Base-by-base conservation (phyloP, 2,113 vertebrate genomes). In the Typhlomys cinereus region DNA sequence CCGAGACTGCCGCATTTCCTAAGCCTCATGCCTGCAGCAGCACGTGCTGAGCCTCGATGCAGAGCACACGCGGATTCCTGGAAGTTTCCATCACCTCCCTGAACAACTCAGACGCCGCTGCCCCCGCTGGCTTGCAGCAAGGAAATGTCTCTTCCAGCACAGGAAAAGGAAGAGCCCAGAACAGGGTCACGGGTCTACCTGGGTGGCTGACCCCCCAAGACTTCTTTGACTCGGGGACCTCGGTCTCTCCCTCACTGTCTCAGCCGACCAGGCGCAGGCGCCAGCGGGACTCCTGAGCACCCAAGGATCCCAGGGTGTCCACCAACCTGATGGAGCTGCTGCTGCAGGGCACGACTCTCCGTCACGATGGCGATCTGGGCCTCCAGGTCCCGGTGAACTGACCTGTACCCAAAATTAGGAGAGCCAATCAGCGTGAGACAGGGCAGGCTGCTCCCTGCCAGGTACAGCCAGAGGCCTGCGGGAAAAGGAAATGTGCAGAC, bases 381-480 rank as follows among this genome's bases (percentile, higher is more conserved):
- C 97, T 99, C 99, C 96, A 99, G 98, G 98, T 99, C 99, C 23
- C 99, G 98, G 97, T 99, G 99, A 93, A 99, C 99, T 0, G 99
- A 99, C 88, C 99, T 99, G 97, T 99, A 99, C 6, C 99, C 99
- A 3, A 99, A 99, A 97, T 99, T 99, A 66, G 99, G 99, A 78
- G 99, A 99, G 96, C 99, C 99, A 87, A 99, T 99, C 87, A 99
- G 97, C 81, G 99, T 99, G 85, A 99, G 99, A 95, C 99, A 99
- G 81, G 99, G 99, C 94, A 98, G 98, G 34, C 98, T 97, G 48
- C 98, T 99, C 90, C 99, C 99, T 46, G 98, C 97, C 95, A 99
- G 98, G 98, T 99, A 99, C 95, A 99, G 98, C 99, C 99, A 99
- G 95, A 99, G 98, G 96, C 99, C 99, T 99, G 98, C 91, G 83